These are phyloP conservation scores for Hyppa rectilinea DNA, from an alignment of 2,888 invertebrate species.

Conservation along the genomic window DNA sequence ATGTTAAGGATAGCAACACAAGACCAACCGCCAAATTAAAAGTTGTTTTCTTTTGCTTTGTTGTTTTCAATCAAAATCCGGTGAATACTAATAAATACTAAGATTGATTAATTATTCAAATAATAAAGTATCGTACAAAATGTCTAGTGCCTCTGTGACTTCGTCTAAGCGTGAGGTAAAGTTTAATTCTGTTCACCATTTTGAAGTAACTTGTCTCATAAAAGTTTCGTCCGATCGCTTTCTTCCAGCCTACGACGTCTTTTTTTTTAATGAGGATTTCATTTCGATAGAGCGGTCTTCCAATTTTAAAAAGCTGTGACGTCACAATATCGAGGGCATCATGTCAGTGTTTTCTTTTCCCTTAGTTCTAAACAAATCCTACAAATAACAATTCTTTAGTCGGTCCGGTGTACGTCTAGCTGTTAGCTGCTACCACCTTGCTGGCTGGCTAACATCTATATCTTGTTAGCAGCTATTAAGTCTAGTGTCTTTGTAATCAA, in stretches of 20 bases:
- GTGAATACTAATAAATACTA: too few species aligned
- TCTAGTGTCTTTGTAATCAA: too few species aligned
- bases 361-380: not conserved
- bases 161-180: constrained; percentile 77
- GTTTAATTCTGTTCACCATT: not conserved
- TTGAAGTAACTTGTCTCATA: not conserved
- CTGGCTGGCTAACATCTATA: not conserved
- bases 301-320: not conserved
- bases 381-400: too few species aligned
- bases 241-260: not conserved
- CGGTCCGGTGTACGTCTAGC: too few species aligned
- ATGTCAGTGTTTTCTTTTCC: not conserved
- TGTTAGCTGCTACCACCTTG: not conserved
- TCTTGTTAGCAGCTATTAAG: too few species aligned
- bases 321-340: not conserved
- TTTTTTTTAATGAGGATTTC: not conserved
- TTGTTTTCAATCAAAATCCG: not conserved
- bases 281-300: not conserved
- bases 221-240: not conserved
- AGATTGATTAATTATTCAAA: too few species aligned
- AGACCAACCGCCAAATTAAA: constrained; percentile 28
- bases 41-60: not conserved
- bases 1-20: constrained; percentile 16
- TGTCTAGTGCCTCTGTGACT: constrained; percentile 66
- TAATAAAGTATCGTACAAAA: too few species aligned